Conservation (phyloP, 2,888 invertebrate genomes). For the Tetranychus truncatus region DNA sequence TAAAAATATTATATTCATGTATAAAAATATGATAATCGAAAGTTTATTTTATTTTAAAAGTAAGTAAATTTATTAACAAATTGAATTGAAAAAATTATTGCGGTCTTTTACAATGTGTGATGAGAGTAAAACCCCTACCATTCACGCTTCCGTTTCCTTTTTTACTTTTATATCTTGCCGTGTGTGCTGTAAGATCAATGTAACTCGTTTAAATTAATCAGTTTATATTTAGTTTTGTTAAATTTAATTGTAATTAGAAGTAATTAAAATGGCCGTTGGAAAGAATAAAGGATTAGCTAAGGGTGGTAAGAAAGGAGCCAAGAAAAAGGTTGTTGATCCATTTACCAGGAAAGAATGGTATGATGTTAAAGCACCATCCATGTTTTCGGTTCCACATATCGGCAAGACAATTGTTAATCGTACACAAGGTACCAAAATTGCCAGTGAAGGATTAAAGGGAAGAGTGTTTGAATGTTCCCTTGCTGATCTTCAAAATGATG, state of each 20-base stretch:
- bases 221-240: constrained; percentile 1
- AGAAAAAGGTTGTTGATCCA: constrained; percentile 99
- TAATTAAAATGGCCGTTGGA: constrained; percentile 28
- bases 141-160: background rate
- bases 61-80: no score
- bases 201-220: background rate
- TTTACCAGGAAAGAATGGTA: constrained; percentile 99
- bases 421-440: constrained; percentile 79
- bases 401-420: constrained; percentile 97
- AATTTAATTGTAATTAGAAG: constrained; percentile 5
- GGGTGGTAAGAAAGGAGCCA: constrained; percentile 97
- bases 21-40: no score
- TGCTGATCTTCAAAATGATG: constrained; percentile 89
- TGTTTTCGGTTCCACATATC: constrained; percentile 89
- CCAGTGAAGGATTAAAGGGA: constrained; percentile 89
- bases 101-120: background rate
- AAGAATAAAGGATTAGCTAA: constrained; percentile 50
- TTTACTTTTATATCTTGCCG: background rate
- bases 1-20: no score
- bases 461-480: constrained; percentile 95
- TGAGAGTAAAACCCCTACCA: background rate
- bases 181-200: background rate
- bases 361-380: constrained; percentile 94
- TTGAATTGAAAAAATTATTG: background rate
- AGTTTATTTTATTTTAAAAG: no score